These are phyloP conservation scores for Drosophila trapezifrons DNA, from an alignment of 1,140 invertebrate species.

Conservation along the genomic window DNA sequence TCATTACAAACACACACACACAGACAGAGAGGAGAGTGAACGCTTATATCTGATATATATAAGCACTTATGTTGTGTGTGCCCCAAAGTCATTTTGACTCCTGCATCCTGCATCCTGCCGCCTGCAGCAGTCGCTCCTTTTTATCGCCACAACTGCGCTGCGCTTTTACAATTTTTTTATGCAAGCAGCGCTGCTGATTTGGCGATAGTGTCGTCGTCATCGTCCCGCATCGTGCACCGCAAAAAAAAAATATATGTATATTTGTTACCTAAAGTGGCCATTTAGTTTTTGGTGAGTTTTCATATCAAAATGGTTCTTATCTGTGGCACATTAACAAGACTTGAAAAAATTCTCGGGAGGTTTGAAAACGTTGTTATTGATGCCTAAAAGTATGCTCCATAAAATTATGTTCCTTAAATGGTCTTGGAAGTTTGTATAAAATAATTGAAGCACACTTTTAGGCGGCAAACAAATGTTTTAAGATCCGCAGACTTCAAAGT, in stretches of 20 bases:
- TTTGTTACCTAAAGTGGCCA: neutral
- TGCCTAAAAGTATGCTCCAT: neutral
- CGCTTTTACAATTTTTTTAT: conserved; percentile 76
- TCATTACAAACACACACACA: conserved; percentile 70
- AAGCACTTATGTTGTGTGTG: conserved; percentile 69
- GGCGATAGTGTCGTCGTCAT: conserved; percentile 74
- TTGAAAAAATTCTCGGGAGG: neutral
- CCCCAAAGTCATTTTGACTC: conserved; percentile 70
- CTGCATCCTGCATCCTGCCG: conserved; percentile 30
- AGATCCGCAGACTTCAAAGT: neutral
- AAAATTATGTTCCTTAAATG: neutral
- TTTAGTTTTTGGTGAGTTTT: neutral
- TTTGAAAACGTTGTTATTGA: neutral
- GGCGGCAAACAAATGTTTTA: neutral
- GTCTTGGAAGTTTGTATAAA: neutral
- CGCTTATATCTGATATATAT: conserved; percentile 56
- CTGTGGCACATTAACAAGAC: neutral
- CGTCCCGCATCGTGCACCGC: conserved; percentile 15
- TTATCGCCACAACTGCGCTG: conserved; percentile 62
- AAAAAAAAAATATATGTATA: neutral
- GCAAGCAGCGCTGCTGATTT: conserved; percentile 77
- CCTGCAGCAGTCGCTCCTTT: conserved; percentile 47
- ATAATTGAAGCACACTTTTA: neutral
- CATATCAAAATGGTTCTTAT: neutral
- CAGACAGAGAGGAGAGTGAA: conserved; percentile 9